Percentiles rank a stretch among this genome's conserved stretches.
Evolutionary conservation across 2,888 invertebrate genomes (phyloP).

Genomic region (Diarsia mendica): DNA sequence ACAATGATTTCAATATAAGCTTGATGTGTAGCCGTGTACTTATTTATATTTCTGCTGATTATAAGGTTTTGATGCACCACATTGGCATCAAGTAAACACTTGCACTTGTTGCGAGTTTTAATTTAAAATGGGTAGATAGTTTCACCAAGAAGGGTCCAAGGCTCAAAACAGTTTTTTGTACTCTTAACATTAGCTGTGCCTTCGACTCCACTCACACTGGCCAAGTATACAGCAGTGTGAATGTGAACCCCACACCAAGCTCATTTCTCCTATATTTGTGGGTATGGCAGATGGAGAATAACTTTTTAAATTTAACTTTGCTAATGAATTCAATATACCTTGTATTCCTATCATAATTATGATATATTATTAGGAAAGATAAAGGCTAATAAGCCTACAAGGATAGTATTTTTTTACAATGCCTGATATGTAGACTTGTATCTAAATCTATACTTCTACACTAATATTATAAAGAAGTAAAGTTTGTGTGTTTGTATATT

Average conservation of each 20-base stretch:
- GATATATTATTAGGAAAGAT: background rate
- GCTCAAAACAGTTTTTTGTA: background rate
- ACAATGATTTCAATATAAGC: background rate
- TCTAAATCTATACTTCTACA: too few species aligned
- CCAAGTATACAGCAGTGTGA: background rate
- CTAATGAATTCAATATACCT: background rate
- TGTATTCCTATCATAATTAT: background rate
- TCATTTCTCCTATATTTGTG: background rate
- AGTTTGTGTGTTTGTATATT: too few species aligned
- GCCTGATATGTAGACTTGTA: background rate
- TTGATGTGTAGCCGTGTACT: too few species aligned
- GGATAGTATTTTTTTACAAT: background rate
- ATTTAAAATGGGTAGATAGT: background rate
- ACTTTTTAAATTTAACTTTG: background rate
- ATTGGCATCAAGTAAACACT: background rate
- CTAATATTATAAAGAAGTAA: too few species aligned
- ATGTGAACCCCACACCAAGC: background rate
- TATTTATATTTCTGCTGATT: background rate
- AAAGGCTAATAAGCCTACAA: background rate
- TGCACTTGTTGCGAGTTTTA: background rate
- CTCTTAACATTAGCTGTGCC: background rate
- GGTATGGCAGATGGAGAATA: background rate
- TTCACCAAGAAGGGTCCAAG: background rate
- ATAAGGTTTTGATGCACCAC: background rate
- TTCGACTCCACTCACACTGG: background rate